A percentile compares a stretch with the other conserved stretches of the same genome.
Conservation (phyloP, 2,888 invertebrate species). For the Cantharis lateralis region DNA sequence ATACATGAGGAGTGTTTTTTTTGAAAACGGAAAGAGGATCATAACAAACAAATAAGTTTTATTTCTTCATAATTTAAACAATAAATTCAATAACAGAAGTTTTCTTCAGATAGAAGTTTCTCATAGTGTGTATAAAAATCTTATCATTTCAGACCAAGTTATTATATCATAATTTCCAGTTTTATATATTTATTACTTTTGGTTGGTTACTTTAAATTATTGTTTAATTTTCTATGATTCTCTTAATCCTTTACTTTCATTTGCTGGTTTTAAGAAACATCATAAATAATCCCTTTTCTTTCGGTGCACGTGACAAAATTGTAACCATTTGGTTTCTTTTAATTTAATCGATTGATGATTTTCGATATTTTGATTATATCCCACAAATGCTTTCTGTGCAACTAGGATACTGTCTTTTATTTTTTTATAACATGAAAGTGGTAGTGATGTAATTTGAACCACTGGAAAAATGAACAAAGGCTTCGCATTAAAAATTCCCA, state of each 20-base stretch:
- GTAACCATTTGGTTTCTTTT: neutral
- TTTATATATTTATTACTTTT: neutral
- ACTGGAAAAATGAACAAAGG: neutral
- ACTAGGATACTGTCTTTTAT: neutral
- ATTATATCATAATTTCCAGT: neutral
- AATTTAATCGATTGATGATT: too few species aligned
- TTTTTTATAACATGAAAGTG: neutral
- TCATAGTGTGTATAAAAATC: too few species aligned
- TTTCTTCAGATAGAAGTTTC: too few species aligned
- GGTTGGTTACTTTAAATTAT: neutral
- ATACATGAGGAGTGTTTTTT: neutral
- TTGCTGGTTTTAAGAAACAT: neutral
- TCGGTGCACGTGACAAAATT: neutral
- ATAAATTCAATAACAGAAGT: neutral
- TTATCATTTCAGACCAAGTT: neutral
- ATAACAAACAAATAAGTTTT: neutral
- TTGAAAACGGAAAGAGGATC: neutral
- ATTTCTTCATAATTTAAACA: neutral
- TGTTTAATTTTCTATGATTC: neutral
- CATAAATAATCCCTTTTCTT: neutral
- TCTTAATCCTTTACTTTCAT: neutral
- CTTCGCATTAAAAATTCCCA: too few species aligned
- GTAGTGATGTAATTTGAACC: neutral
- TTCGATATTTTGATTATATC: too few species aligned
- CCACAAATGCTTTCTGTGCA: neutral